These are phyloP conservation scores for Styela clava DNA, from an alignment of 23 tunicate genomes.

Conservation along the genomic window DNA sequence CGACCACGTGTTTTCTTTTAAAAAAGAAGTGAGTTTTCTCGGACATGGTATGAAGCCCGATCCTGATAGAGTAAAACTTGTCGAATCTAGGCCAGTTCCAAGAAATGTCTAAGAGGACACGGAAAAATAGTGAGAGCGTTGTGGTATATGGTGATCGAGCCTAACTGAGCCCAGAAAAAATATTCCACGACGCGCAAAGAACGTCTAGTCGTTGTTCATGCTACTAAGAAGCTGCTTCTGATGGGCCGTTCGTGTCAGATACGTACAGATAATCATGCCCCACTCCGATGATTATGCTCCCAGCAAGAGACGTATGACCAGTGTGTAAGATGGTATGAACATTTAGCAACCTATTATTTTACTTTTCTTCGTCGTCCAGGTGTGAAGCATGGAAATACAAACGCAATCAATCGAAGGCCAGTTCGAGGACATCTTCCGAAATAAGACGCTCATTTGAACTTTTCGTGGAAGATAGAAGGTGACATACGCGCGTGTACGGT, in stretches of 20 bases:
- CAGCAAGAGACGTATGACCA: slow-evolving; percentile 28
- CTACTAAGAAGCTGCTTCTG: slow-evolving; percentile 5
- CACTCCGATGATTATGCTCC: slow-evolving; percentile 22
- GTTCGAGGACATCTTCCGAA: not conserved
- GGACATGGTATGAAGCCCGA: not conserved
- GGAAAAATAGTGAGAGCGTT: too few relatives aligned
- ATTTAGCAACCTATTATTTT: slow-evolving; percentile 27
- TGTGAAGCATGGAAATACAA: slow-evolving; percentile 19
- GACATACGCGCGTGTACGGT: not conserved
- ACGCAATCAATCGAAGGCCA: slow-evolving; percentile 20
- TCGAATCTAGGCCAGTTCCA: not conserved
- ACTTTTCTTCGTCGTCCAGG: slow-evolving; percentile 29
- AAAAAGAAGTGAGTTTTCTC: not conserved
- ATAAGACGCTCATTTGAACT: not conserved
- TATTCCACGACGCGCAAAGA: slow-evolving; percentile 24
- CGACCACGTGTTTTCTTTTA: not conserved
- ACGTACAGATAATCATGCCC: slow-evolving; percentile 35
- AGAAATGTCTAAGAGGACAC: not conserved
- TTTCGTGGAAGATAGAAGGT: not conserved
- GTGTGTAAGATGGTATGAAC: slow-evolving; percentile 36
- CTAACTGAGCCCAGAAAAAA: slow-evolving; percentile 12
- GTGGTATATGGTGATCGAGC: too few relatives aligned
- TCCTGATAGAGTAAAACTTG: not conserved
- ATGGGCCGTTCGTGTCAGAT: not conserved
- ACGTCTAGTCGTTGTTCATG: slow-evolving; percentile 16